Conservation (phyloP, 2,113 vertebrate species). For the Callochromis pleurospilus region DNA sequence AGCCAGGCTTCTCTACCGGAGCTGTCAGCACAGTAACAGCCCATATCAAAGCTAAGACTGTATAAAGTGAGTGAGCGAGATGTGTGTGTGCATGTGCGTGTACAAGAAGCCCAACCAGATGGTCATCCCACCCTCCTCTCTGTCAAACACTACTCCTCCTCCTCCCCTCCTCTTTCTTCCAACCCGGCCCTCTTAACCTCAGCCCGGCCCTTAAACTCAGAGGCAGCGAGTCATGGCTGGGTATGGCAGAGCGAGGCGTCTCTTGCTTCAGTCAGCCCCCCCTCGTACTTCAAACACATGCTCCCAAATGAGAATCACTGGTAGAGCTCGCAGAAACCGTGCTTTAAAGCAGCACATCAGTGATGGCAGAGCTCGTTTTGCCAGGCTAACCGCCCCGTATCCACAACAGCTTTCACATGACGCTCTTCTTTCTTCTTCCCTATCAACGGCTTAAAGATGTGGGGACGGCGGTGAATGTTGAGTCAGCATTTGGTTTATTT, state of each 20-base stretch:
- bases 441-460: conserved; percentile 19
- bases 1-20: conserved; percentile 25
- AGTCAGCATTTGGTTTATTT: conserved; percentile 1
- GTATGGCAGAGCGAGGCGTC: conserved; percentile 13
- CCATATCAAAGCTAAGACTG: conserved; percentile 51
- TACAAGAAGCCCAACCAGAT: conserved; percentile 63
- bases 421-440: background rate
- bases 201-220: conserved; percentile 42
- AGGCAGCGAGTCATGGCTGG: conserved; percentile 58
- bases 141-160: conserved; percentile 24
- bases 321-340: conserved; percentile 16
- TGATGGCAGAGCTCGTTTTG: conserved; percentile 21
- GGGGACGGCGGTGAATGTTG: background rate
- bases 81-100: conserved; percentile 34
- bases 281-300: conserved; percentile 55
- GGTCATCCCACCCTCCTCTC: conserved; percentile 49
- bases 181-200: conserved; percentile 46
- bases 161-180: conserved; percentile 13
- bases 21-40: conserved; percentile 44
- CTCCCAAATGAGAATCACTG: conserved; percentile 50
- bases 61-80: conserved; percentile 41
- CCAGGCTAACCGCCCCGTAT: conserved; percentile 3
- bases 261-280: conserved; percentile 28
- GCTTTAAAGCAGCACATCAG: conserved; percentile 32
- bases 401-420: conserved; percentile 38